Percentiles rank a stretch among this genome's conserved stretches.
Evolutionary conservation across 1,140 invertebrate species (phyloP).

Genomic region (Drosophila punjabiensis): DNA sequence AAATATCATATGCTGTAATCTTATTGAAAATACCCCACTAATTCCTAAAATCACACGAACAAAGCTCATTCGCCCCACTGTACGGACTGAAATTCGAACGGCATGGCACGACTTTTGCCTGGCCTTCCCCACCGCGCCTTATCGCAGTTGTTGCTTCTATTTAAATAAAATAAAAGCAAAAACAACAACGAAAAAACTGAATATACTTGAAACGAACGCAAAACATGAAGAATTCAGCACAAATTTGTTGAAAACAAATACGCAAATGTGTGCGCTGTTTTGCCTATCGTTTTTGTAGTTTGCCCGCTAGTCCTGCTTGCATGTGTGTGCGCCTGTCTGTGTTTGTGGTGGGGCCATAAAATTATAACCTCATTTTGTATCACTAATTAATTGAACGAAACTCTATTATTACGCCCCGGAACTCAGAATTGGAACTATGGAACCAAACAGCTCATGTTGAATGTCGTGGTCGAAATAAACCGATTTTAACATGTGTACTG

Average conservation of each 20-base stretch:
- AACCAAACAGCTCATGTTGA: constrained; percentile 64
- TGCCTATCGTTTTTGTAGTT: constrained; percentile 28
- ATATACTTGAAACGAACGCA: constrained; percentile 55
- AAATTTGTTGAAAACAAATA: constrained; percentile 68
- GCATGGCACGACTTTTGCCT: constrained; percentile 52
- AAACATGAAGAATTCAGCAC: constrained; percentile 66
- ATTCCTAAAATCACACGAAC: background rate
- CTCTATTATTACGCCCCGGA: constrained; percentile 8
- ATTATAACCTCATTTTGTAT: constrained; percentile 53
- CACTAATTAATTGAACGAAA: constrained; percentile 50
- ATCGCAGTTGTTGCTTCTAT: constrained; percentile 68
- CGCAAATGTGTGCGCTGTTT: constrained; percentile 35
- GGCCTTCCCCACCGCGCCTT: constrained; percentile 37
- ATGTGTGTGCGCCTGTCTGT: background rate
- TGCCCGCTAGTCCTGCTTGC: background rate
- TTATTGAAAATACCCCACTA: background rate
- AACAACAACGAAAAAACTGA: constrained; percentile 30
- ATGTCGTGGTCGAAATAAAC: constrained; percentile 75
- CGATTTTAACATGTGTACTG: constrained; percentile 57
- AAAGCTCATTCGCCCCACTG: constrained; percentile 30
- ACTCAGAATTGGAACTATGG: constrained; percentile 16
- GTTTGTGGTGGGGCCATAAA: constrained; percentile 22
- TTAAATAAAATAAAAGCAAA: constrained; percentile 55
- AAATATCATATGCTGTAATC: too few species aligned
- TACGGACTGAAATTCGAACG: constrained; percentile 65